phyloP scores from a whole-genome alignment of 2,888 invertebrate species.

The Myopa tessellatipennis region DNA sequence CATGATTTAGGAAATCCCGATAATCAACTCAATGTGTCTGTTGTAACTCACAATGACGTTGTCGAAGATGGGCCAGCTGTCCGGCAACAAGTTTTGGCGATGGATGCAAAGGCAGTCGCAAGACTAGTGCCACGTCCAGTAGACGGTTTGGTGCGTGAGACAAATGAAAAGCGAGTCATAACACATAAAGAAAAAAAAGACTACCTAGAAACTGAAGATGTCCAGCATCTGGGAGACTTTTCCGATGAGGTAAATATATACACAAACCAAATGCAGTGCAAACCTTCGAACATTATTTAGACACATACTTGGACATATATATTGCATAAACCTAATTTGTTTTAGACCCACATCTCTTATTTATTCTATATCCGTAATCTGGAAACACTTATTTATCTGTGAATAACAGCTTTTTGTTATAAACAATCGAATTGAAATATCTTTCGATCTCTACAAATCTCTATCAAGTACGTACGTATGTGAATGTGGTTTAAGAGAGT shows the following conservation, averaged over 20 bases:
- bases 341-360: no score
- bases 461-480: neutral
- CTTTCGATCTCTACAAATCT: neutral
- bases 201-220: constrained; percentile 85
- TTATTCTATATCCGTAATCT: no score
- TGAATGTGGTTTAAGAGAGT: neutral
- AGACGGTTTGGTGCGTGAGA: constrained; percentile 83
- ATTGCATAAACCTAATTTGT: no score
- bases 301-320: no score
- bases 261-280: no score
- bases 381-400: no score
- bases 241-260: constrained; percentile 85
- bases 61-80: constrained; percentile 26
- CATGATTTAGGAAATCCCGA: constrained; percentile 61
- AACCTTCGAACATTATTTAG: no score
- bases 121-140: constrained; percentile 73
- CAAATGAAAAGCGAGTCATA: constrained; percentile 81
- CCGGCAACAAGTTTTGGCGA: constrained; percentile 40
- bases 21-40: constrained; percentile 8
- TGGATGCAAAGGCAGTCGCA: constrained; percentile 54
- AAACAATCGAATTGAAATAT: no score
- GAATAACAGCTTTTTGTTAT: no score
- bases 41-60: neutral
- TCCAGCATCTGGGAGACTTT: constrained; percentile 84
- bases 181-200: constrained; percentile 87